A percentile compares a stretch with the other conserved stretches of the same genome.
phyloP scores from a whole-genome alignment of 2,113 vertebrate genomes.

The Cryptotis parvus region DNA sequence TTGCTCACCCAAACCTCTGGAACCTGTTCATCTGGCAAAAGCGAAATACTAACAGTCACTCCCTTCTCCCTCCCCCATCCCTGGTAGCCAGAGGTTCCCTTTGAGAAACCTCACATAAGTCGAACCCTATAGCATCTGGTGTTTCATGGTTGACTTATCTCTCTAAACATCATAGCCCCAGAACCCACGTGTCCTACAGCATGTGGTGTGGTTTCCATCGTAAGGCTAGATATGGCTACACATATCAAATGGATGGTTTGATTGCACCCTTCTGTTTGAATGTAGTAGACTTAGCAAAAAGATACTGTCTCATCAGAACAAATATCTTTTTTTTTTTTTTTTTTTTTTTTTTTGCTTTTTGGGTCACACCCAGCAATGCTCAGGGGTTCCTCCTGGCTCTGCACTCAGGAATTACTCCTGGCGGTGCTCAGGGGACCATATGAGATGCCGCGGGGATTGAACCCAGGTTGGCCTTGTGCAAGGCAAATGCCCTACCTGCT shows the following conservation, averaged over 20 bases:
- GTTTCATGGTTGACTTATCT: background rate
- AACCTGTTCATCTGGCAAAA: background rate
- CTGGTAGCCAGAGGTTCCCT: background rate
- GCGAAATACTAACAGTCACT: background rate
- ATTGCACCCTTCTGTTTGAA: background rate
- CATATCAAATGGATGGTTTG: rapidly evolving
- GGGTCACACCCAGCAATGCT: too few species aligned
- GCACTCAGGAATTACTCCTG: too few species aligned
- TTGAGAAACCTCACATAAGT: background rate
- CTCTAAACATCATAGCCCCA: background rate
- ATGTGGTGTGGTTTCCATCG: background rate
- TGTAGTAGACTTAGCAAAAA: background rate
- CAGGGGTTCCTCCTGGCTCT: too few species aligned
- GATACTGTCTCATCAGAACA: too few species aligned
- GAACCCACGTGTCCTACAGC: background rate
- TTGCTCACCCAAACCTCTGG: background rate
- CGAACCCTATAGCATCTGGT: background rate
- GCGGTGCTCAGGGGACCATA: too few species aligned
- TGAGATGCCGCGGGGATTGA: too few species aligned
- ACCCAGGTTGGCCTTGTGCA: too few species aligned
- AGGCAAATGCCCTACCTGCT: too few species aligned
- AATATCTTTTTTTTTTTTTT: too few species aligned
- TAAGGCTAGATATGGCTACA: background rate
- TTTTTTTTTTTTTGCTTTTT: too few species aligned
- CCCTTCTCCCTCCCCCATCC: background rate